Conservation (phyloP, 2,888 invertebrate species). For the Aplocera efformata region DNA sequence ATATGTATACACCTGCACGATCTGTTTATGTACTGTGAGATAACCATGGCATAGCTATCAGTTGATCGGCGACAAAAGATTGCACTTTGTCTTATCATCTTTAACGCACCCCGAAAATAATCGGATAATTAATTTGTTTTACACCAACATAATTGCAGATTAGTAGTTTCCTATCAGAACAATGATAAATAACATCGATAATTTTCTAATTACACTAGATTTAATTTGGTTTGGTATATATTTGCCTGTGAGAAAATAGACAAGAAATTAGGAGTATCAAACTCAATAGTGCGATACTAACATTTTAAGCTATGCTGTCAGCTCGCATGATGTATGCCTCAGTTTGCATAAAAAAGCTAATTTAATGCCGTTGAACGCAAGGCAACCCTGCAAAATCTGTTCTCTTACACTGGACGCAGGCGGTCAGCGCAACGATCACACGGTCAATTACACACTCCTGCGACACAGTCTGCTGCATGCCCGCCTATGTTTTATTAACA, state of each 20-base stretch:
- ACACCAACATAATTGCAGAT: slow-evolving; percentile 31
- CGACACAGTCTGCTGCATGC: slow-evolving; percentile 33
- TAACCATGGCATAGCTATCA: slow-evolving; percentile 30
- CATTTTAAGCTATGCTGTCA: too few species aligned
- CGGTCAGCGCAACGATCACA: slow-evolving; percentile 60
- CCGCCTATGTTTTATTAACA: slow-evolving; percentile 26
- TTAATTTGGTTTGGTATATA: background rate
- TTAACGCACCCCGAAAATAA: slow-evolving; percentile 11
- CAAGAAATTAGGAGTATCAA: too few species aligned
- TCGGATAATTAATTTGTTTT: slow-evolving; percentile 28
- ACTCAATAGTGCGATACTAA: slow-evolving; percentile 1
- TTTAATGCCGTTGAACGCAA: slow-evolving; percentile 16
- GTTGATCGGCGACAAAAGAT: background rate
- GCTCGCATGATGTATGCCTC: too few species aligned
- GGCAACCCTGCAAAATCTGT: slow-evolving; percentile 50
- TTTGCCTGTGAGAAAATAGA: too few species aligned
- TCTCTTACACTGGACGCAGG: slow-evolving; percentile 57
- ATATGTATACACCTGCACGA: slow-evolving; percentile 16
- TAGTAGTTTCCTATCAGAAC: slow-evolving; percentile 22
- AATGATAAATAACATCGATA: slow-evolving; percentile 6
- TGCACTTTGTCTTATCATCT: too few species aligned
- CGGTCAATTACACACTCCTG: slow-evolving; percentile 65
- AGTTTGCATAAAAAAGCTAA: too few species aligned
- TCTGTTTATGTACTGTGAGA: slow-evolving; percentile 9
- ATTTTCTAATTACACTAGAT: background rate